A percentile compares a stretch with the other conserved stretches of the same genome.
These are phyloP conservation scores for Hirtodrosophila cameraria DNA, from an alignment of 2,888 invertebrate genomes.

Conservation along the genomic window DNA sequence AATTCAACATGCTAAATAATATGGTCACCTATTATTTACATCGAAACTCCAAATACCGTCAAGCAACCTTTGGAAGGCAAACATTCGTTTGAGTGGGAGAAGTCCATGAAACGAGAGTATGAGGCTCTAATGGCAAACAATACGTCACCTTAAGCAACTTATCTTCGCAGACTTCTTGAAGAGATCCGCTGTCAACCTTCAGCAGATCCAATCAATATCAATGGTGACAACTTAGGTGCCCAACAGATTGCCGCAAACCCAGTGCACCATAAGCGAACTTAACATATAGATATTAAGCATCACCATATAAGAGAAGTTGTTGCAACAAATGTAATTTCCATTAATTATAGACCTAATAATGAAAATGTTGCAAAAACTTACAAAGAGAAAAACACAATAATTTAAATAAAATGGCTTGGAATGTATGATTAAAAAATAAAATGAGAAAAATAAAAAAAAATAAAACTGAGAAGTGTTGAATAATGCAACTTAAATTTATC, in stretches of 20 bases:
- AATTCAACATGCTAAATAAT: not conserved
- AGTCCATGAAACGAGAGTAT: constrained; percentile 1
- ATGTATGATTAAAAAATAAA: too few species aligned
- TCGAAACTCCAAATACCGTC: not conserved
- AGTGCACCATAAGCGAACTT: constrained; percentile 18
- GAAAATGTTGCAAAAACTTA: not conserved
- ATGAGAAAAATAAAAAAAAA: too few species aligned
- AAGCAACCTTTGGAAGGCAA: not conserved
- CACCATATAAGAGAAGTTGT: constrained; percentile 2
- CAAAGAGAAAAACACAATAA: too few species aligned
- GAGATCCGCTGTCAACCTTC: too few species aligned
- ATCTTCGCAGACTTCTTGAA: too few species aligned
- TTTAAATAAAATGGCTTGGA: constrained; percentile 45
- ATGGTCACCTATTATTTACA: not conserved
- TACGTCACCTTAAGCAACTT: not conserved
- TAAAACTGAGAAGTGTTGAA: too few species aligned
- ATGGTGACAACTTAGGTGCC: not conserved
- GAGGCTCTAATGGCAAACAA: not conserved
- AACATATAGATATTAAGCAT: constrained; percentile 44
- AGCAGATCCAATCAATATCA: too few species aligned
- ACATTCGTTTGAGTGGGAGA: constrained; percentile 8
- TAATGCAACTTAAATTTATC: too few species aligned
- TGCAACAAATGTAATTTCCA: not conserved
- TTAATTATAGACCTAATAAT: not conserved
- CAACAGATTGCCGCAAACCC: constrained; percentile 4